Evolutionary conservation across 2,888 invertebrate genomes (phyloP).

Genomic region (Aromia moschata): DNA sequence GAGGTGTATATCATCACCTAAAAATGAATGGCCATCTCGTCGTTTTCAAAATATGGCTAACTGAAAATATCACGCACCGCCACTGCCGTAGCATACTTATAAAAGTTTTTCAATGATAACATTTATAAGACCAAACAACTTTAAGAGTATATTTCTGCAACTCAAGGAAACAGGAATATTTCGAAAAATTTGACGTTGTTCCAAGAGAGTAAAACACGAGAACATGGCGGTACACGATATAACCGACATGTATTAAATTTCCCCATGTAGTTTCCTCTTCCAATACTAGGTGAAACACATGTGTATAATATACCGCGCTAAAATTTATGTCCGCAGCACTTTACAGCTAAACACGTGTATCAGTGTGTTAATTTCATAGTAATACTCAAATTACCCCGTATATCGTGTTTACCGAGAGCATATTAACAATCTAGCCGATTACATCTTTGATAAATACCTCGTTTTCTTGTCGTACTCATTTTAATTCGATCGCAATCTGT

Average conservation of each 20-base stretch:
- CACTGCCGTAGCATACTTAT: too few species aligned
- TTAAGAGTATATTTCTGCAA: too few species aligned
- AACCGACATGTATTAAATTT: neutral
- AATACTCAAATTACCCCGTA: slow-evolving; percentile 32
- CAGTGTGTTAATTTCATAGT: slow-evolving; percentile 26
- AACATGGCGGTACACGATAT: too few species aligned
- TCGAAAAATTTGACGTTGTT: too few species aligned
- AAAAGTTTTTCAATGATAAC: too few species aligned
- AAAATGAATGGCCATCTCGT: too few species aligned
- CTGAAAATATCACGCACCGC: too few species aligned
- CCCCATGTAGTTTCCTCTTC: neutral
- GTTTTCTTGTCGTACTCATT: slow-evolving; percentile 42
- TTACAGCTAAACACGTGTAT: slow-evolving; percentile 25
- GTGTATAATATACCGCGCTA: neutral
- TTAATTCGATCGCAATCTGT: slow-evolving; percentile 48
- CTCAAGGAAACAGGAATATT: too few species aligned
- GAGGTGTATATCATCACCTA: too few species aligned
- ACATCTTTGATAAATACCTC: slow-evolving; percentile 40
- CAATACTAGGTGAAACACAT: neutral
- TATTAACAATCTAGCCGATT: slow-evolving; percentile 37
- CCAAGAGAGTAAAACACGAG: too few species aligned
- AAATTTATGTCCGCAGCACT: neutral
- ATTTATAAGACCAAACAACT: too few species aligned
- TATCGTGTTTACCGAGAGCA: slow-evolving; percentile 33
- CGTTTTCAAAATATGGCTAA: too few species aligned